A percentile compares a stretch with the other conserved stretches of the same genome.
phyloP scores from a whole-genome alignment of 2,113 vertebrate genomes.

The Hyperopisus bebe region DNA sequence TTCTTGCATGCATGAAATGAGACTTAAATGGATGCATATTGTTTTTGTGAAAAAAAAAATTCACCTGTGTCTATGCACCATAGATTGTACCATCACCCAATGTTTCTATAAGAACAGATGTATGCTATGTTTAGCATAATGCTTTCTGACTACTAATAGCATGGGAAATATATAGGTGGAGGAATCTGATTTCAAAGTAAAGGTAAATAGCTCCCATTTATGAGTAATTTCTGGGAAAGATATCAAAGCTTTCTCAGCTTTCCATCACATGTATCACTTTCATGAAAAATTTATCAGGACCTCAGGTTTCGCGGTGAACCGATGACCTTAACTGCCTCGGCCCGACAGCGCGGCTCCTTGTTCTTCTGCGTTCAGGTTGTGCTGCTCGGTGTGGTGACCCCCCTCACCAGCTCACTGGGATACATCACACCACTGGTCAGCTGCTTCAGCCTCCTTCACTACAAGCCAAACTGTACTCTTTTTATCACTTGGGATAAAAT shows the following conservation, averaged over 20 bases:
- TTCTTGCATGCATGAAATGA: background rate
- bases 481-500: background rate
- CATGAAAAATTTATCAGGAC: constrained; percentile 8
- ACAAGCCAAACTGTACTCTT: background rate
- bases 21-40: background rate
- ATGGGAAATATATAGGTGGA: background rate
- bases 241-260: background rate
- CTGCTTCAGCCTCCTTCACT: background rate
- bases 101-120: background rate
- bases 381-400: background rate
- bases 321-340: background rate
- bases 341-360: background rate
- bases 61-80: background rate
- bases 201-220: background rate
- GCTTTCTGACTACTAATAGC: background rate
- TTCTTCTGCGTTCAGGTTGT: background rate
- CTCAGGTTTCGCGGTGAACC: background rate
- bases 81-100: background rate
- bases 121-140: background rate
- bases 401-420: background rate
- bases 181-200: background rate
- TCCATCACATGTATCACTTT: background rate
- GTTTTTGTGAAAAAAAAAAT: background rate
- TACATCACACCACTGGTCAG: background rate
- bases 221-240: background rate